phyloP scores from a whole-genome alignment of 2,113 vertebrate species.

The Scopus umbretta region DNA sequence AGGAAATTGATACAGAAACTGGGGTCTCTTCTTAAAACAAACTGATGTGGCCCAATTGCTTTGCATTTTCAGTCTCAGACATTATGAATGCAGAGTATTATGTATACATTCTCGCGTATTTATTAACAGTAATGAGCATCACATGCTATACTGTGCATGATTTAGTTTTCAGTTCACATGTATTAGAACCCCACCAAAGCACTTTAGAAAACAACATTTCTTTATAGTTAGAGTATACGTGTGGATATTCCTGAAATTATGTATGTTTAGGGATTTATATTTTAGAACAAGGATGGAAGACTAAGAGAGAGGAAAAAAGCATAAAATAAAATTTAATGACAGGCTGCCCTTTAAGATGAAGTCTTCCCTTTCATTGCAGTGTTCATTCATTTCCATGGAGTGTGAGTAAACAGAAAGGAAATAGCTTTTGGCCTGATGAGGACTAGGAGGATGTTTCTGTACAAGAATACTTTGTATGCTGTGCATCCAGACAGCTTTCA shows the following conservation, averaged over 20 bases:
- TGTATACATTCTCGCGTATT: background rate
- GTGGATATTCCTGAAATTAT: background rate
- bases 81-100: background rate
- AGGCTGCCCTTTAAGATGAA: background rate
- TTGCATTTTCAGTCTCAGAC: background rate
- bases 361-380: conserved; percentile 1
- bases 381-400: conserved; percentile 25
- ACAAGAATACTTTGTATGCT: conserved; percentile 39
- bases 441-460: conserved; percentile 28
- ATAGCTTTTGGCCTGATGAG: conserved; percentile 39
- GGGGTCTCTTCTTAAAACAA: background rate
- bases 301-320: background rate
- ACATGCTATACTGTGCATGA: background rate
- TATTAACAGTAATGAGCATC: background rate
- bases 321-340: background rate
- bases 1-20: background rate
- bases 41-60: background rate
- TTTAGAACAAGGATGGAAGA: background rate
- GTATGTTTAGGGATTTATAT: background rate
- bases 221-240: background rate
- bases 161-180: background rate
- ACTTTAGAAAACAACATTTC: background rate
- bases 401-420: conserved; percentile 44
- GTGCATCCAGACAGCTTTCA: conserved; percentile 31
- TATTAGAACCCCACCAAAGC: background rate